Percentiles rank a stretch among this genome's conserved stretches.
Conservation (phyloP, 2,113 vertebrate species). For the western clawed frog (Xenopus tropicalis) region UCB_Xtro_10.0 CM004443.2:20636001-20636500, state of each 20-base stretch:
- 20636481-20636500: background rate
- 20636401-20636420: slow-evolving; percentile 29
- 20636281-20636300: slow-evolving; percentile 27
- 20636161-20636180: too few species aligned
- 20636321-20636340: slow-evolving; percentile 29
- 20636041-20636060: too few species aligned
- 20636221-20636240: background rate
- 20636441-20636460: slow-evolving; percentile 4
- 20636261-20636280: slow-evolving; percentile 32
- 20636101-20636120: too few species aligned
- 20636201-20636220: background rate
- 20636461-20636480: slow-evolving; percentile 22
- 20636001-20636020: too few species aligned
- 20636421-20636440: slow-evolving; percentile 7
- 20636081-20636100: too few species aligned
- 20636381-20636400: slow-evolving; percentile 19
- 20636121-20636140: too few species aligned
- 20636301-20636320: slow-evolving; percentile 11
- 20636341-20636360: slow-evolving; percentile 15
- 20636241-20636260: slow-evolving; percentile 13
- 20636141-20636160: background rate
- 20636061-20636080: too few species aligned
- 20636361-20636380: background rate
- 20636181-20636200: too few species aligned
- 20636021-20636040: too few species aligned